phyloP scores from a whole-genome alignment of 2,113 vertebrate species.

The Albula glossodonta region DNA sequence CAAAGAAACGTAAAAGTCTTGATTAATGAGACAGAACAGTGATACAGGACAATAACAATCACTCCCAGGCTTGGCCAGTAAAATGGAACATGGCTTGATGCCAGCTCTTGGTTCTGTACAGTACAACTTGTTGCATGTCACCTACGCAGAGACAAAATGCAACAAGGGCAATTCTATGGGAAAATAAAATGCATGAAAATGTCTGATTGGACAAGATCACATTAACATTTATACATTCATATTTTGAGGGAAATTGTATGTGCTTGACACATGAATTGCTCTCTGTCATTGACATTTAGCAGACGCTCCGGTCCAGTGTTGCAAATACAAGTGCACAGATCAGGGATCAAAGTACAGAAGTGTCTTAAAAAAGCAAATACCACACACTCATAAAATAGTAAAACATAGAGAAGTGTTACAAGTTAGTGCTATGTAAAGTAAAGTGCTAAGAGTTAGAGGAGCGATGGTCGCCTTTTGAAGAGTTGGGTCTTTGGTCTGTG shows the following conservation, averaged over 20 bases:
- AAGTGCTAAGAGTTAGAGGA: no score
- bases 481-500: no score
- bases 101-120: neutral
- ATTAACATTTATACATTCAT: neutral
- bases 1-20: conserved; percentile 47
- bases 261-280: neutral
- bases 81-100: neutral
- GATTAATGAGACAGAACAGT: conserved; percentile 39
- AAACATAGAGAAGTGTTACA: no score
- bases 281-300: neutral
- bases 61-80: neutral
- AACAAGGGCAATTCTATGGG: neutral
- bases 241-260: neutral
- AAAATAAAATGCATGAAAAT: neutral
- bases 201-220: neutral
- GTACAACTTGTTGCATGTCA: neutral
- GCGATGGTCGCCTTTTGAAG: no score
- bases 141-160: neutral
- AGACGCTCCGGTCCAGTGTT: no score
- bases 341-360: no score
- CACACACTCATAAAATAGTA: no score
- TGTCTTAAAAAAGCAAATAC: no score
- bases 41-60: neutral
- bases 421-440: no score
- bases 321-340: no score